Conservation (phyloP, 2,797 vertebrate genomes). For the Furcifer pardalis region DNA sequence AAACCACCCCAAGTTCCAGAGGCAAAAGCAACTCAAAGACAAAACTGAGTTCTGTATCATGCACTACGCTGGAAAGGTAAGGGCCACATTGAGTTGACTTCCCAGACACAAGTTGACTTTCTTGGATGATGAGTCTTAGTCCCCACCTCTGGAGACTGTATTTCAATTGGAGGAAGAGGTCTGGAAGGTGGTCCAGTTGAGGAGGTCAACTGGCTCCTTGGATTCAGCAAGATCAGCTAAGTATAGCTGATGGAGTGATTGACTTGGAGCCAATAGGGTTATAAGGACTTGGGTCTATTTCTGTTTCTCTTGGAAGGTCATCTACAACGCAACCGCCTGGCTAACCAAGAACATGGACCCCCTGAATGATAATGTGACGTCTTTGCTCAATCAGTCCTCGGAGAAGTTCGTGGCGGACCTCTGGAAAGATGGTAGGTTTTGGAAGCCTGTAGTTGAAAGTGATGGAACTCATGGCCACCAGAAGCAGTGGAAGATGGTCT, state of each 20-base stretch:
- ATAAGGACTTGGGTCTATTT: background rate
- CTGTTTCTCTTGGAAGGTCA: constrained; percentile 80
- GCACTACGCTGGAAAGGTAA: constrained; percentile 94
- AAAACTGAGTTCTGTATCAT: constrained; percentile 94
- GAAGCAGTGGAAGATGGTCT: no score
- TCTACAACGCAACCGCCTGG: constrained; percentile 92
- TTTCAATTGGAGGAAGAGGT: fast-evolving
- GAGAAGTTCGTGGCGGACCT: constrained; percentile 92
- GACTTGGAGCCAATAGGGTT: no score
- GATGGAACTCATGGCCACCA: background rate
- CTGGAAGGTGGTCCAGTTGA: background rate
- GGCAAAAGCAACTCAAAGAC: constrained; percentile 93
- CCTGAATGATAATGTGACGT: constrained; percentile 92
- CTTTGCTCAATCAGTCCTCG: constrained; percentile 90
- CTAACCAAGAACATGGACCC: constrained; percentile 99
- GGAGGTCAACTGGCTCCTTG: no score
- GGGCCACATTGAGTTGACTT: background rate
- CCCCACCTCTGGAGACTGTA: background rate
- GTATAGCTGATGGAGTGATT: no score
- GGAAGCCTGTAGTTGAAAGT: background rate
- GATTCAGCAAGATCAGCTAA: no score
- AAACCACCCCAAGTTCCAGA: constrained; percentile 92
- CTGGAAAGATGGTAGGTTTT: constrained; percentile 92
- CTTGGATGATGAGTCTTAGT: background rate
- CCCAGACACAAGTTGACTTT: fast-evolving